Evolutionary conservation across 2,113 vertebrate species (phyloP), one percentile per base, ranked within the genome.

Genomic region (Suncus etruscus): DNA sequence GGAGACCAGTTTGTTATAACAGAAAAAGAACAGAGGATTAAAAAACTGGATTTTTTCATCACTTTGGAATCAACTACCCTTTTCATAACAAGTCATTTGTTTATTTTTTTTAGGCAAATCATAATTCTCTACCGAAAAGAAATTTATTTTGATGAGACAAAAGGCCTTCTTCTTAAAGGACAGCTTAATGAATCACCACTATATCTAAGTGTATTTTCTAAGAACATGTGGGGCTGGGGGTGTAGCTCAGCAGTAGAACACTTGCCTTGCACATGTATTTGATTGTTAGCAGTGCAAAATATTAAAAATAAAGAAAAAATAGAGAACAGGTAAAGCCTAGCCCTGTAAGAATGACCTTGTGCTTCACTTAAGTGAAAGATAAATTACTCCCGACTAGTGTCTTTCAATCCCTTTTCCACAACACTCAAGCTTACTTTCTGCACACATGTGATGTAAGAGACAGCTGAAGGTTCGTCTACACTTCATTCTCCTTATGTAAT

Each of bases 401-500:
- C 20, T 91, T 50, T 69, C 22, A 86, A 11, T 92, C 63, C 73
- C 32, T 83, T 70, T 75, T 69, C 29, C 48, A 74, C 6, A 87
- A 68, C 5, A 66, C 11, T 50, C 93, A 89, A 85, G 32, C 31
- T 87, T 73, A 50, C 29, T 86, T 92, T 39, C 58, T 75, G 50
- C 47, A 76, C 10, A 91, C 18, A 61, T 79, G 31, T 82, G 76
- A 75, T 48, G 74, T 73, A 82, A 89, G 31, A 87, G 31, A 68
- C 12, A 92, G 66, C 70, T 92, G 51, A 90, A 78, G 48, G 85
- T 91, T 81, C 84, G 84, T 94, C 94, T 96, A 89, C 29, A 93
- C 84, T 95, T 94, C 87, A 84, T 95, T 97, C 95, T 95, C 8
- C 90, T 93, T 73, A 95, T 95, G 94, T 96, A 77, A 94, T 90